These are phyloP conservation scores for Notechis scutatus DNA, from an alignment of 2,113 vertebrate species.

Conservation along the genomic window DNA sequence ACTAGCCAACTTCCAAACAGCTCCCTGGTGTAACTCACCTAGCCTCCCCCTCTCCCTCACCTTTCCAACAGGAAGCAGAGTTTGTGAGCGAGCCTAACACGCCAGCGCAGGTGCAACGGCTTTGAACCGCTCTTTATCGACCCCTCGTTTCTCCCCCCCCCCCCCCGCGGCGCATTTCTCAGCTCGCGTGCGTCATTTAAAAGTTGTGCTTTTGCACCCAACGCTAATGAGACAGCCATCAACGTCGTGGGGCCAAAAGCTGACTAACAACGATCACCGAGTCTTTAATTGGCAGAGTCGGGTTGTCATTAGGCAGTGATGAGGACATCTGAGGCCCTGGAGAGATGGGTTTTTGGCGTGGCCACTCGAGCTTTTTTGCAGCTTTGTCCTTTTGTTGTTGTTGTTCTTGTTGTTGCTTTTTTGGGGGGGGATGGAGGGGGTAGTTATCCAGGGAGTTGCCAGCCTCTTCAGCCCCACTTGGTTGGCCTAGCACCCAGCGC, in stretches of 20 bases:
- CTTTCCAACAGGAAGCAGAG: slow-evolving; percentile 17
- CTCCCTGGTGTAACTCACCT: not conserved
- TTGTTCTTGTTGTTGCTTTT: slow-evolving; percentile 46
- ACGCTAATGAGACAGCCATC: slow-evolving; percentile 72
- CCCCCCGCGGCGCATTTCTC: slow-evolving; percentile 52
- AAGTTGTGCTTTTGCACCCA: slow-evolving; percentile 66
- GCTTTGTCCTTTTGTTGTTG: slow-evolving; percentile 47
- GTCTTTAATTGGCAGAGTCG: slow-evolving; percentile 75
- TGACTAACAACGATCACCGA: slow-evolving; percentile 69
- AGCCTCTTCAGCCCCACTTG: slow-evolving; percentile 59
- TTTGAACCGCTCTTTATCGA: not conserved
- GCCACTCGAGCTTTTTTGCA: slow-evolving; percentile 44
- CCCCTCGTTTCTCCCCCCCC: slow-evolving; percentile 43
- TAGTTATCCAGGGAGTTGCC: slow-evolving; percentile 31
- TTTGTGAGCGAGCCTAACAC: slow-evolving; percentile 27
- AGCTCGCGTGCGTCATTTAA: slow-evolving; percentile 61
- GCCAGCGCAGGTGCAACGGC: slow-evolving; percentile 34
- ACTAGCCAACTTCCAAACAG: not conserved
- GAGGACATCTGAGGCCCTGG: slow-evolving; percentile 79
- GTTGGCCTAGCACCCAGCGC: slow-evolving; percentile 34
- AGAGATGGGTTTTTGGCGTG: slow-evolving; percentile 67
- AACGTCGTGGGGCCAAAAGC: slow-evolving; percentile 67
- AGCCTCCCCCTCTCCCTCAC: not conserved
- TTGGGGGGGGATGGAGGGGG: not conserved
- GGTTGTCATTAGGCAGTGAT: slow-evolving; percentile 75